Evolutionary conservation across 2,888 invertebrate genomes (phyloP).

Genomic region (Stenolophus ochropezus): DNA sequence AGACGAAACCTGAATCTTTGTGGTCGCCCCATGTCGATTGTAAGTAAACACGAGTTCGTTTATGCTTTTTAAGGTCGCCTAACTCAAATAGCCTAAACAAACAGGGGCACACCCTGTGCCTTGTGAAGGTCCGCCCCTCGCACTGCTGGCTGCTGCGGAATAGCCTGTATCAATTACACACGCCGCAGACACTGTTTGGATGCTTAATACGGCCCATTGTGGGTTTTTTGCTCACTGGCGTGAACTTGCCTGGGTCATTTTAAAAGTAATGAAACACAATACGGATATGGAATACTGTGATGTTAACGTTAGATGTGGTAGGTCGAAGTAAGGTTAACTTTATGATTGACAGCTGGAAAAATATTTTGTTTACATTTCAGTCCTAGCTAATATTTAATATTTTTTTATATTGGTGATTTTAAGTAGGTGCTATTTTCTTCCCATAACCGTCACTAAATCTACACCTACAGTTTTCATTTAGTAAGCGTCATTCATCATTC

Average conservation of each 20-base stretch:
- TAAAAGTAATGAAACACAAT: slow-evolving; percentile 52
- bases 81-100: slow-evolving; percentile 69
- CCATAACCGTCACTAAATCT: too few species aligned
- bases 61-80: slow-evolving; percentile 69
- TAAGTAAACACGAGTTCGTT: slow-evolving; percentile 65
- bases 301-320: slow-evolving; percentile 18
- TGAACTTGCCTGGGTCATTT: slow-evolving; percentile 36
- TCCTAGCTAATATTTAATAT: neutral
- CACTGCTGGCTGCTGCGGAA: slow-evolving; percentile 24
- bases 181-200: slow-evolving; percentile 32
- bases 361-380: neutral
- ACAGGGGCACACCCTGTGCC: slow-evolving; percentile 49
- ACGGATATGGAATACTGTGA: slow-evolving; percentile 47
- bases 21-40: slow-evolving; percentile 51
- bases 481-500: too few species aligned
- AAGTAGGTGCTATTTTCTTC: too few species aligned
- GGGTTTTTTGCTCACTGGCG: slow-evolving; percentile 11
- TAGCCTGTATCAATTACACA: slow-evolving; percentile 53
- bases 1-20: slow-evolving; percentile 48
- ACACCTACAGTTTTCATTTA: too few species aligned
- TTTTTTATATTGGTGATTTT: too few species aligned
- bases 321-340: neutral
- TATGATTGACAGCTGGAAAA: slow-evolving; percentile 43
- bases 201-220: slow-evolving; percentile 43
- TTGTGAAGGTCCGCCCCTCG: neutral